Evolutionary conservation across 2,113 vertebrate species (phyloP), one percentile per base, ranked within the genome.

Genomic region (Trematomus loennbergii): DNA sequence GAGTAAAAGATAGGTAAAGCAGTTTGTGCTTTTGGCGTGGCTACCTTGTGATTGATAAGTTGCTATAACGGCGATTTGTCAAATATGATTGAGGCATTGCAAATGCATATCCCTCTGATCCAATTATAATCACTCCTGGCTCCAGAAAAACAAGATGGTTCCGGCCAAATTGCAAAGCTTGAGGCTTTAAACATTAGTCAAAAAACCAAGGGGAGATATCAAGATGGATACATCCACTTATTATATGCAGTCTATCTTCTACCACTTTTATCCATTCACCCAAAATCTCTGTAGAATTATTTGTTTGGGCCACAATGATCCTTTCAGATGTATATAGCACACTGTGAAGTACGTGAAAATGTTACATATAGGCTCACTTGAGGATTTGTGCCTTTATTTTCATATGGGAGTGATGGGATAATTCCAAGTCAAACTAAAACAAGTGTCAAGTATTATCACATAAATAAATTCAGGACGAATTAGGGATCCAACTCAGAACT

Each of bases 401-500:
- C 15, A 18, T 13, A 49, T 4, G n/a, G 12, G 18, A 59, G 53
- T 13, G 17, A 68, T 17, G 48, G 59, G 45, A 58, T 73, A 48
- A 62, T 55, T 60, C 36, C 18, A n/a, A 52, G 43, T 20, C n/a
- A 81, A 75, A 81, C 55, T 5, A 60, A 69, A 74, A 61, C 54
- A 70, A 52, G 58, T 69, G 20, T 12, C 43, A 40, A 50, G 72
- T 54, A 82, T 83, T 75, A 80, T 17, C 52, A 57, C 7, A 10
- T 9, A 60, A 9, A 45, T 15, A 36, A 22, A 73, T 76, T 77
- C 43, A 61, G 45, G 29, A 18, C 29, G 53, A 82, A 55, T 70
- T 40, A 72, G 43, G 25, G 59, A 69, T 70, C 71, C 33, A 63
- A 73, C 48, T 68, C 49, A 49, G 67, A 62, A 54, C 72, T 52